Base-by-base conservation (phyloP, 2,797 vertebrate genomes). In the Dendrocincla fuliginosa region DNA sequence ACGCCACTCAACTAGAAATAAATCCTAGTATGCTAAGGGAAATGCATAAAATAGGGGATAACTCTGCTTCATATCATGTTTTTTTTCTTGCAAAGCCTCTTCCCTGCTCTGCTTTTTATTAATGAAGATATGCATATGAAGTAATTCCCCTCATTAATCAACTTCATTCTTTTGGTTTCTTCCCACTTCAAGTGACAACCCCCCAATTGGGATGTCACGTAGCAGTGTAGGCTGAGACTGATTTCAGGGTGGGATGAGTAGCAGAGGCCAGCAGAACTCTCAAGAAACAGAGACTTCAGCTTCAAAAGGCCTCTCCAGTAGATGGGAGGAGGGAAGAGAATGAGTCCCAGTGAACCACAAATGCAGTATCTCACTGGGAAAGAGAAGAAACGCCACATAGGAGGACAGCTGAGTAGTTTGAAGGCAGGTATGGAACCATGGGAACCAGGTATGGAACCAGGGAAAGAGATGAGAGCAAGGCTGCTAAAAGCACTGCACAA, bases 41-140 rank as follows among this genome's bases (percentile, higher is more conserved):
- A 91, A 90, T 1, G 11, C 18, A 95, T 70, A 87, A 94, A 96
- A 67, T 20, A 56, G 50, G 47, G 92, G 32, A 65, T 17, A 65
- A 90, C 55, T 82, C 77, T 94, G 83, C 71, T 94, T 91, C 60
- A 7, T 46, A 80, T 91, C 47, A 61, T 53, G 41, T 30, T 94
- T 77, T 23, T 92, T 79, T 75, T 42, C 47, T 75, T 93, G 77
- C 30, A 84, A 88, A 91, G 83, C 32, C 49, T 87, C 84, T 90
- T 90, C 83, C 57, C 67, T 64, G 73, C 50, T 93, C 92, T 96
- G 88, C 70, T 97, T 94, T 93, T 73, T 86, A 96, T 96, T 96
- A 96, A 96, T 87, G 93, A 85, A 94, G 92, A 96, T 81, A 90
- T 85, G 90, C 92, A 93, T 77, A 96, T 90, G 78, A 84, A 96